Evolutionary conservation across 2,113 vertebrate genomes (phyloP).

Genomic region (Colinus virginianus): DNA sequence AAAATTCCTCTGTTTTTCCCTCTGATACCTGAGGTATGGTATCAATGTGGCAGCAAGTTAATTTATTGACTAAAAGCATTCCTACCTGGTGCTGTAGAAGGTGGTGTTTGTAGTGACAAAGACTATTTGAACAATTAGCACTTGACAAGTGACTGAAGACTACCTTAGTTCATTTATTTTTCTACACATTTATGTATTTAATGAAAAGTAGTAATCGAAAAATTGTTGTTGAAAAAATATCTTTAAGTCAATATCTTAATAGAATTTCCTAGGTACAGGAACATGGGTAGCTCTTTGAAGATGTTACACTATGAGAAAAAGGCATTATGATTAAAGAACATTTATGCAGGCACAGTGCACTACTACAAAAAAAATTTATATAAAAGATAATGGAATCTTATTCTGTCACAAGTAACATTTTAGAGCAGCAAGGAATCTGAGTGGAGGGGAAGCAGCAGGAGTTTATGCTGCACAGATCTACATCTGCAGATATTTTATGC

Average conservation of each 20-base stretch:
- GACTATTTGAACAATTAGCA: neutral
- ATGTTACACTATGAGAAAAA: neutral
- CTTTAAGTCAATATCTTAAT: neutral
- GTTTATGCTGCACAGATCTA: neutral
- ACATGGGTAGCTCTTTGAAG: neutral
- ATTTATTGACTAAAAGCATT: neutral
- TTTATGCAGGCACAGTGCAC: neutral
- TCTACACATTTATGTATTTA: neutral
- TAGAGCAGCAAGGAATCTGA: neutral
- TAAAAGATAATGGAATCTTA: neutral
- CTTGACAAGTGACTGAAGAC: neutral
- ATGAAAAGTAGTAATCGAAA: neutral
- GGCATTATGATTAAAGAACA: neutral
- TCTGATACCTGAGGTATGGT: neutral
- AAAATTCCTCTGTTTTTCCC: fast-evolving
- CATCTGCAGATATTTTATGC: neutral
- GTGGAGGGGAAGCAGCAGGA: neutral
- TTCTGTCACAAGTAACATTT: neutral
- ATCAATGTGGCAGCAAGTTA: neutral
- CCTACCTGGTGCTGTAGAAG: neutral
- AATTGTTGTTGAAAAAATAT: neutral
- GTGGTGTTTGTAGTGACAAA: neutral
- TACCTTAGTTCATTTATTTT: neutral
- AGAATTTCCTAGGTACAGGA: neutral
- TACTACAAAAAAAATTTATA: neutral